A percentile compares a stretch with the other conserved stretches of the same genome.
These are phyloP conservation scores for Dipodomys stephensi DNA, from an alignment of 2,113 vertebrate species.

Conservation along the genomic window DNA sequence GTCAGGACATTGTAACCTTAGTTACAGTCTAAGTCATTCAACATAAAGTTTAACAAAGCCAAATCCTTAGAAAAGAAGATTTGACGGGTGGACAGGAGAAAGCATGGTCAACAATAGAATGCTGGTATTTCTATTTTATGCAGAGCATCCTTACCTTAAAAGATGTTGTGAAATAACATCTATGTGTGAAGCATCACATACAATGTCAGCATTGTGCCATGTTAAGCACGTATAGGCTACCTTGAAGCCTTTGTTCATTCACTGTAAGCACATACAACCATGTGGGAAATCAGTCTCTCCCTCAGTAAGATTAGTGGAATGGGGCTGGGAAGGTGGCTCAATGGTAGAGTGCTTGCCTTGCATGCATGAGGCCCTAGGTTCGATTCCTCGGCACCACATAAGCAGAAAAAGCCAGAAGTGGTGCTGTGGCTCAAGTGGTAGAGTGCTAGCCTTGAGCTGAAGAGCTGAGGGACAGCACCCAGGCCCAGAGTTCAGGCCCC, in stretches of 20 bases:
- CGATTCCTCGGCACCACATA: too few relatives aligned
- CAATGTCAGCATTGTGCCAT: neutral
- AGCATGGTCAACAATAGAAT: neutral
- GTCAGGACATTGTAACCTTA: conserved; percentile 4
- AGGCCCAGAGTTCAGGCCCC: too few relatives aligned
- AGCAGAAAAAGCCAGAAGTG: too few relatives aligned
- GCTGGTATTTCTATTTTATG: neutral
- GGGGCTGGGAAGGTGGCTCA: too few relatives aligned
- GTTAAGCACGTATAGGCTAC: neutral
- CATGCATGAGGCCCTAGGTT: too few relatives aligned
- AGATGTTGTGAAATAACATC: conserved; percentile 13
- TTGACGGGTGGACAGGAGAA: neutral
- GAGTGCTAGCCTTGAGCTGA: too few relatives aligned
- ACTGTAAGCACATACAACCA: neutral
- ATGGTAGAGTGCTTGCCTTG: too few relatives aligned
- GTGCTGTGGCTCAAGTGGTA: too few relatives aligned
- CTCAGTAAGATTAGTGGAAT: conserved; percentile 2
- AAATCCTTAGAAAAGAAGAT: conserved; percentile 40
- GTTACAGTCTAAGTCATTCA: neutral
- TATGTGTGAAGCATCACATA: neutral
- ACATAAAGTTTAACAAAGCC: conserved; percentile 21
- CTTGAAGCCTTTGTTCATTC: neutral
- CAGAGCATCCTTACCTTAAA: neutral
- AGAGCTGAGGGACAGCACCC: too few relatives aligned
- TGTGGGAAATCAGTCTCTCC: neutral